A percentile compares a stretch with the other conserved stretches of the same genome.
These are phyloP conservation scores for Coranthus polyacanthus DNA, from an alignment of 2,797 vertebrate genomes.

Conservation along the genomic window DNA sequence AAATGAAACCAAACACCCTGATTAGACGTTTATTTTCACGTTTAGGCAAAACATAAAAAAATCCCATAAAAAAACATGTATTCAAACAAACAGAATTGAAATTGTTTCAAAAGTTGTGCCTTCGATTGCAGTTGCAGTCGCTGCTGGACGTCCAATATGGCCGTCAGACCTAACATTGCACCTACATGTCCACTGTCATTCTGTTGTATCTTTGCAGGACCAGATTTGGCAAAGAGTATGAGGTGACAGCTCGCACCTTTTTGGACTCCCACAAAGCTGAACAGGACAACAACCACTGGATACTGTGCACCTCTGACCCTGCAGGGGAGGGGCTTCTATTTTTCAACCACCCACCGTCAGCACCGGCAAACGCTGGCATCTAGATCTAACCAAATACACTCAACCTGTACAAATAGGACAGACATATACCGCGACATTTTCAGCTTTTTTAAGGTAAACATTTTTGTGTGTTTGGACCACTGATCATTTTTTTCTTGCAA, in stretches of 20 bases:
- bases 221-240: slow-evolving; percentile 89
- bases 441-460: slow-evolving; percentile 41
- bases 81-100: no score
- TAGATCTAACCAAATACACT: not conserved
- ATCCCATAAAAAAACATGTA: no score
- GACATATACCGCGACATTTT: not conserved
- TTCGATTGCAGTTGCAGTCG: no score
- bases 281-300: slow-evolving; percentile 91
- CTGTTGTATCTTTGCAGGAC: slow-evolving; percentile 82
- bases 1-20: not conserved
- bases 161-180: slow-evolving; percentile 12
- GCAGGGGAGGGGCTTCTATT: slow-evolving; percentile 58
- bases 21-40: not conserved
- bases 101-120: not conserved
- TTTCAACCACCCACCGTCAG: slow-evolving; percentile 57
- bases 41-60: not conserved
- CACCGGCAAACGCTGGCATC: slow-evolving; percentile 7
- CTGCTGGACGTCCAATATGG: slow-evolving; percentile 8
- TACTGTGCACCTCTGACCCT: slow-evolving; percentile 87
- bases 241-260: slow-evolving; percentile 90
- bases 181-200: slow-evolving; percentile 2
- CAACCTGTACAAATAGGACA: not conserved
- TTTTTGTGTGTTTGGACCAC: not conserved
- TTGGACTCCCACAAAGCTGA: slow-evolving; percentile 90
- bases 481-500: slow-evolving; percentile 2